Evolutionary conservation across 1,140 invertebrate species (phyloP).

Genomic region (Globodera ellingtonae): DNA sequence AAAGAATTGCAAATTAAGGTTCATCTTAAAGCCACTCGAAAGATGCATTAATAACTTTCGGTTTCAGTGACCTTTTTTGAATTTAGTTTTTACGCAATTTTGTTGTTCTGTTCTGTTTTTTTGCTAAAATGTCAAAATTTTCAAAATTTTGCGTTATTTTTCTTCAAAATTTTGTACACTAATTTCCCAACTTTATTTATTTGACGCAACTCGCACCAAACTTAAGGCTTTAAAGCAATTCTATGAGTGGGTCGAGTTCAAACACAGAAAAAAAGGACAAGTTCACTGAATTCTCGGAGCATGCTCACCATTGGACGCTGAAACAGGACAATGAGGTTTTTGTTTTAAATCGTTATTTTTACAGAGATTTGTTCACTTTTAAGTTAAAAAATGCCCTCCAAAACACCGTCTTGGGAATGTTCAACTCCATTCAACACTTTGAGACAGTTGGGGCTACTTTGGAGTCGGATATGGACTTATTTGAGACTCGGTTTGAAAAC

Average conservation of each 20-base stretch:
- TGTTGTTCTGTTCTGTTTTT: no score
- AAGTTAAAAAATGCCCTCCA: conserved; percentile 7
- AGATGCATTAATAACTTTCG: no score
- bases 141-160: no score
- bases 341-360: background rate
- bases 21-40: no score
- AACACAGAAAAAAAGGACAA: background rate
- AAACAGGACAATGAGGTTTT: conserved; percentile 8
- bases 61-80: no score
- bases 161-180: no score
- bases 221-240: background rate
- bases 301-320: background rate
- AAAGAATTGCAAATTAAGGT: no score
- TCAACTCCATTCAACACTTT: background rate
- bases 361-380: background rate
- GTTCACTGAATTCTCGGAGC: background rate
- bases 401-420: background rate
- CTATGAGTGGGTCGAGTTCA: background rate
- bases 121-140: no score
- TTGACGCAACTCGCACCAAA: no score
- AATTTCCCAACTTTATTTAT: no score
- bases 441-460: background rate
- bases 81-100: no score
- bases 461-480: background rate
- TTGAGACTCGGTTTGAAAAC: background rate